Percentiles rank a stretch among this genome's conserved stretches.
Evolutionary conservation across 2,113 vertebrate species (phyloP).

Genomic region (Dipodomys ordii): DNA sequence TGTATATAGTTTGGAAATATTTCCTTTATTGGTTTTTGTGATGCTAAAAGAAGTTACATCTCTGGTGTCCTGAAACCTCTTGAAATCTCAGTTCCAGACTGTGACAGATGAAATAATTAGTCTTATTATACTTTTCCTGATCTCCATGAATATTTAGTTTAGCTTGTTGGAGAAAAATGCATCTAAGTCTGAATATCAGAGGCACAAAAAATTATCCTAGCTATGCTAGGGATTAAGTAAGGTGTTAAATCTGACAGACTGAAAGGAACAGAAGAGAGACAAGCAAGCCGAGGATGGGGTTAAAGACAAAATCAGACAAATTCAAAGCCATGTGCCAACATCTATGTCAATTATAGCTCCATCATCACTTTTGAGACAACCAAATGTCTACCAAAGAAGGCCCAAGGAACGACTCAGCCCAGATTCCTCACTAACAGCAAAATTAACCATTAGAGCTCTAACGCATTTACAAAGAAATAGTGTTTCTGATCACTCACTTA

Average conservation of each 20-base stretch:
- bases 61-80: neutral
- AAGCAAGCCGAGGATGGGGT: neutral
- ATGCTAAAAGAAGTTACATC: neutral
- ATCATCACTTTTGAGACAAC: constrained; percentile 35
- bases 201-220: neutral
- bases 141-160: constrained; percentile 55
- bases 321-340: neutral
- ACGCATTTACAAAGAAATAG: neutral
- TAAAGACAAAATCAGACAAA: constrained; percentile 45
- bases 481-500: neutral
- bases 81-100: neutral
- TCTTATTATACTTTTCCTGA: constrained; percentile 9
- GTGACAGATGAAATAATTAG: neutral
- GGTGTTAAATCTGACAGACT: constrained; percentile 10
- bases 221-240: constrained; percentile 29
- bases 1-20: neutral
- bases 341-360: neutral
- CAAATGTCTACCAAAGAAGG: neutral
- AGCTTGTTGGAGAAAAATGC: constrained; percentile 14
- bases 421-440: neutral
- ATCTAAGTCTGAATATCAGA: neutral
- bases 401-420: neutral
- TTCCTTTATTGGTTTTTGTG: constrained; percentile 27
- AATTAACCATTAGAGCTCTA: neutral
- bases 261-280: neutral